A percentile compares a stretch with the other conserved stretches of the same genome.
Conservation (phyloP, 1,140 invertebrate species). For the Drosophila nikananu region DNA sequence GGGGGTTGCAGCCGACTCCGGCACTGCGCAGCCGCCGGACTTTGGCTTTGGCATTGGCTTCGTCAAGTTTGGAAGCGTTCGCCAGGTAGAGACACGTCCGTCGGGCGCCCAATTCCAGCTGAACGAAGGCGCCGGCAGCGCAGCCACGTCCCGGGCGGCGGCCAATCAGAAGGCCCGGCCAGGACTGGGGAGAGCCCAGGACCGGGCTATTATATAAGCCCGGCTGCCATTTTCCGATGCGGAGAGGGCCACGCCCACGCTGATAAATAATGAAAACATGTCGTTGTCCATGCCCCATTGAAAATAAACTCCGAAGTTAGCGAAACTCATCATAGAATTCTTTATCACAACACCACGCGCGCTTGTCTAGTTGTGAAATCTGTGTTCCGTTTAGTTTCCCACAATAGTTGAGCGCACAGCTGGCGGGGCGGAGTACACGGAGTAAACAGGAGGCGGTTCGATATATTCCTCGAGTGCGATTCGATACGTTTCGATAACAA, state of each 20-base stretch:
- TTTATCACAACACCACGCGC: constrained; percentile 84
- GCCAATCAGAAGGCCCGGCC: constrained; percentile 49
- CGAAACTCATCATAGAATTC: constrained; percentile 85
- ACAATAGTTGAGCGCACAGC: constrained; percentile 66
- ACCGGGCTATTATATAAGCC: constrained; percentile 53
- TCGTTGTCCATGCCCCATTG: constrained; percentile 84
- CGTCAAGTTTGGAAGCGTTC: constrained; percentile 65
- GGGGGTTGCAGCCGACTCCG: neutral
- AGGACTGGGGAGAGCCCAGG: neutral
- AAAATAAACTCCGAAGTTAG: constrained; percentile 85
- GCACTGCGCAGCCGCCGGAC: constrained; percentile 60
- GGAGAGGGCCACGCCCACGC: constrained; percentile 63
- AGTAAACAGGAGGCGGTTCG: constrained; percentile 12
- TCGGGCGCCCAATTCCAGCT: constrained; percentile 74
- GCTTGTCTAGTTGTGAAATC: constrained; percentile 85
- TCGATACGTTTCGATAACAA: constrained; percentile 1
- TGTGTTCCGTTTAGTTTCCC: constrained; percentile 83
- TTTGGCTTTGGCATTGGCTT: constrained; percentile 68
- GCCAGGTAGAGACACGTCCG: constrained; percentile 51
- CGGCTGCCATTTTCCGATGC: constrained; percentile 63
- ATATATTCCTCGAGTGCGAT: neutral
- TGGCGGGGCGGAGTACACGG: constrained; percentile 23
- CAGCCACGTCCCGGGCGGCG: constrained; percentile 19
- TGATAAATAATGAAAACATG: constrained; percentile 85
- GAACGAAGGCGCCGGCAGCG: constrained; percentile 66